Conservation (phyloP, 2,797 vertebrate genomes). For the Pseudomugil tenellus region DNA sequence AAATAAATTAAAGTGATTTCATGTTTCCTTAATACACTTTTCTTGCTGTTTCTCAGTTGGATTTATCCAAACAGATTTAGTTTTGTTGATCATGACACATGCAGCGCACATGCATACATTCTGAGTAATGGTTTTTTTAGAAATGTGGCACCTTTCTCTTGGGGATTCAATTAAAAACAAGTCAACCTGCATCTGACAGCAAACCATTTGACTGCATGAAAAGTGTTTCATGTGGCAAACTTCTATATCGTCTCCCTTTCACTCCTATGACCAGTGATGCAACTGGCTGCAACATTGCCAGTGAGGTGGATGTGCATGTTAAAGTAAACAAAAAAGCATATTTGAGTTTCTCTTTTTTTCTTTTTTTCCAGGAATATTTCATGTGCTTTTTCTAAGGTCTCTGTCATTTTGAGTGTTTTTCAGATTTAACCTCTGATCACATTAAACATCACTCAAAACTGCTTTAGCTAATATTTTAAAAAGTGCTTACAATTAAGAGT, state of each 20-base stretch:
- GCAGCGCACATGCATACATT: not conserved
- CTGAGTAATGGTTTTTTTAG: not conserved
- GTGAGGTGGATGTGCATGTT: not conserved
- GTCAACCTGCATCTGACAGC: constrained; percentile 8
- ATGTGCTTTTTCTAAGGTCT: constrained; percentile 15
- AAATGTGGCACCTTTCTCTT: not conserved
- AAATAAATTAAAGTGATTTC: not conserved
- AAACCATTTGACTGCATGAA: not conserved
- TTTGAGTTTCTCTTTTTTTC: not conserved
- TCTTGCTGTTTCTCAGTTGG: not conserved
- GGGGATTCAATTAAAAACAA: not conserved
- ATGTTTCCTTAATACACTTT: not conserved
- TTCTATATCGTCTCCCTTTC: constrained; percentile 32
- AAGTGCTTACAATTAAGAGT: constrained; percentile 18
- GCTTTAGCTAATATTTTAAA: not conserved
- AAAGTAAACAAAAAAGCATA: constrained; percentile 9
- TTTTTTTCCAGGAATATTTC: constrained; percentile 2
- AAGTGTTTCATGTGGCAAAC: constrained; percentile 19
- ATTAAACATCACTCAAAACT: constrained; percentile 1
- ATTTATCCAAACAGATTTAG: not conserved
- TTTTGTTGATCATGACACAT: not conserved
- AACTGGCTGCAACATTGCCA: constrained; percentile 48
- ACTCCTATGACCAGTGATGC: constrained; percentile 44
- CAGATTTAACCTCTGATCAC: constrained; percentile 10
- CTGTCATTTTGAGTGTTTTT: not conserved